These are phyloP conservation scores for Drosophila nigrodunni DNA, from an alignment of 1,140 invertebrate genomes.

Conservation along the genomic window DNA sequence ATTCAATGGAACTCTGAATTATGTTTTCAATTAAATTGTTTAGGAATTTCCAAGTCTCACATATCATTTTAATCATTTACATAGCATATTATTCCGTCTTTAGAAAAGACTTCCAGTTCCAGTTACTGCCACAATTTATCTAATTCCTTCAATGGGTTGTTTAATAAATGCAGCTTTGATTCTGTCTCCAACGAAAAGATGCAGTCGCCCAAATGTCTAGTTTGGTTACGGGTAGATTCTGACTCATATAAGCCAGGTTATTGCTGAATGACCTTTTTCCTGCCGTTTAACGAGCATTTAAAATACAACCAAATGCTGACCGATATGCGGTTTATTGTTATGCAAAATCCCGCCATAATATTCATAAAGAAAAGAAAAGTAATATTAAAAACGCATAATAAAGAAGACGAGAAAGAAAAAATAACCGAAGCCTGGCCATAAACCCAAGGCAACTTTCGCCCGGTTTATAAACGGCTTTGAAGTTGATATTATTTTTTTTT, in stretches of 20 bases:
- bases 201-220: slow-evolving; percentile 40
- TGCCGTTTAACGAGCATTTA: slow-evolving; percentile 21
- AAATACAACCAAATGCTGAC: slow-evolving; percentile 42
- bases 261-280: slow-evolving; percentile 23
- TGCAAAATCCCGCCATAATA: slow-evolving; percentile 69
- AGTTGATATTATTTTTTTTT: slow-evolving; percentile 12
- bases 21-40: neutral
- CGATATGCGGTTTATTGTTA: slow-evolving; percentile 79
- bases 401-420: slow-evolving; percentile 17
- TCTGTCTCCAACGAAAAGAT: neutral
- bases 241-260: slow-evolving; percentile 25
- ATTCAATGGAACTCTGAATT: neutral
- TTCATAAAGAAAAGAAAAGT: slow-evolving; percentile 55
- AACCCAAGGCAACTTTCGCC: slow-evolving; percentile 59
- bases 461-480: slow-evolving; percentile 27
- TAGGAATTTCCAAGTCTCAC: too few species aligned
- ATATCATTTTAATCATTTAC: too few species aligned
- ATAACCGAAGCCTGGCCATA: slow-evolving; percentile 46
- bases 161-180: neutral
- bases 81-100: too few species aligned
- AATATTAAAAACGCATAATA: slow-evolving; percentile 78
- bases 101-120: neutral
- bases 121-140: neutral
- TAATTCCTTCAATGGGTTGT: neutral
- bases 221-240: neutral